These are phyloP conservation scores for Celastrina argiolus DNA, from an alignment of 2,888 invertebrate species.

Conservation along the genomic window DNA sequence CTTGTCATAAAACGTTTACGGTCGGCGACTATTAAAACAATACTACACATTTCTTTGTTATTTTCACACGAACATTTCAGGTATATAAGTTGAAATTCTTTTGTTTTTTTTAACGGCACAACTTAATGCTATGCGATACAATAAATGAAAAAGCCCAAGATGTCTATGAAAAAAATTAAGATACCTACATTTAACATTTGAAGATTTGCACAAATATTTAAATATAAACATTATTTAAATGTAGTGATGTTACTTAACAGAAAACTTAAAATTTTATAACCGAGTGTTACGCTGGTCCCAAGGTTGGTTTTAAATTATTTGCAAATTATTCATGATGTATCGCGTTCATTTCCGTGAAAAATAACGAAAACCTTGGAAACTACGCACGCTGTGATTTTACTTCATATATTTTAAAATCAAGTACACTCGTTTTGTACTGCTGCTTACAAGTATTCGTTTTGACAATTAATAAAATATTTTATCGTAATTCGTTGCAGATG, in stretches of 20 bases:
- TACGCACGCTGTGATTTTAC: conserved; percentile 24
- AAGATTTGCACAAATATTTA: not conserved
- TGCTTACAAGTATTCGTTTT: not conserved
- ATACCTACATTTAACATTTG: not conserved
- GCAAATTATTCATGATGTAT: conserved; percentile 20
- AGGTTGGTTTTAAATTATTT: conserved; percentile 21
- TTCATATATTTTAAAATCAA: conserved; percentile 15
- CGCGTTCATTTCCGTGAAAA: conserved; percentile 34
- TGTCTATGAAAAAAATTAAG: not conserved
- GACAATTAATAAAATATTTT: not conserved
- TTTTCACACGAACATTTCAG: not conserved
- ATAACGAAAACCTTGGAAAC: conserved; percentile 46
- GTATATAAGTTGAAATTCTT: not conserved
- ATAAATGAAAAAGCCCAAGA: no score
- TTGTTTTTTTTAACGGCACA: no score
- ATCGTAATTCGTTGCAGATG: not conserved
- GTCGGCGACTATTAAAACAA: conserved; percentile 32
- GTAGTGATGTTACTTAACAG: not conserved
- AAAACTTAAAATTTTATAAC: conserved; percentile 16
- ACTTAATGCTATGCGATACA: no score
- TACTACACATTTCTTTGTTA: not conserved
- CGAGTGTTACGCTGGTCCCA: conserved; percentile 7
- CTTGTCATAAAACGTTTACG: conserved; percentile 63
- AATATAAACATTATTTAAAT: not conserved
- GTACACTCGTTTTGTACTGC: not conserved